Conservation (phyloP, 2,888 invertebrate genomes). For the Gymnocheta viridis region DNA sequence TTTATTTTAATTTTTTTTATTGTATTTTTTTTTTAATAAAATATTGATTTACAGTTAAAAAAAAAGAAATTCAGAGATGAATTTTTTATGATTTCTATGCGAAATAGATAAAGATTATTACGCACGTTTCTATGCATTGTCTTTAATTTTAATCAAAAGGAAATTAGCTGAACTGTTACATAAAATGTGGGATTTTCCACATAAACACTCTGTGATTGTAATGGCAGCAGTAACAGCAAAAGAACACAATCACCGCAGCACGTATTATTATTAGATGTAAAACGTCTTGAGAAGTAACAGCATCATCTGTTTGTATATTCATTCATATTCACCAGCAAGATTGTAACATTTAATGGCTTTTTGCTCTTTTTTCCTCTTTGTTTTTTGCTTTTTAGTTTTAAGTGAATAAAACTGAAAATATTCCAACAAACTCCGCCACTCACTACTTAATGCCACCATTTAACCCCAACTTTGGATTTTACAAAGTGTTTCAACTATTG, state of each 20-base stretch:
- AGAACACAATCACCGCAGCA: slow-evolving; percentile 20
- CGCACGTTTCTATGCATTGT: neutral
- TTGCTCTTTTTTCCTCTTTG: neutral
- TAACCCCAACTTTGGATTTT: slow-evolving; percentile 15
- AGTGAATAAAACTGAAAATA: slow-evolving; percentile 38
- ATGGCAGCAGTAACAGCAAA: neutral
- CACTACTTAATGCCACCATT: slow-evolving; percentile 20
- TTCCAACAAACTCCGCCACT: neutral
- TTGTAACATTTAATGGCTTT: slow-evolving; percentile 29
- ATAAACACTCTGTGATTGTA: neutral
- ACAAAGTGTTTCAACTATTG: neutral
- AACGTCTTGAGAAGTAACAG: slow-evolving; percentile 50
- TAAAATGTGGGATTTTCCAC: slow-evolving; percentile 48
- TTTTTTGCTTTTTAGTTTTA: slow-evolving; percentile 5
- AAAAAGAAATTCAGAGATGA: neutral
- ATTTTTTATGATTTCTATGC: neutral
- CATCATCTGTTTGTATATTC: slow-evolving; percentile 53
- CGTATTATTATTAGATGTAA: slow-evolving; percentile 64
- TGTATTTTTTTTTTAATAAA: neutral
- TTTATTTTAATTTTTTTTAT: too few relatives aligned
- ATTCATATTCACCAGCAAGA: slow-evolving; percentile 2
- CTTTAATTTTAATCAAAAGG: slow-evolving; percentile 36
- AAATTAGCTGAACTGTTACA: slow-evolving; percentile 54
- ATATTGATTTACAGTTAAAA: slow-evolving; percentile 29
- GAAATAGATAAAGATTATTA: slow-evolving; percentile 3